Conservation (phyloP, 2,888 invertebrate genomes). For the Diarsia brunnea region DNA sequence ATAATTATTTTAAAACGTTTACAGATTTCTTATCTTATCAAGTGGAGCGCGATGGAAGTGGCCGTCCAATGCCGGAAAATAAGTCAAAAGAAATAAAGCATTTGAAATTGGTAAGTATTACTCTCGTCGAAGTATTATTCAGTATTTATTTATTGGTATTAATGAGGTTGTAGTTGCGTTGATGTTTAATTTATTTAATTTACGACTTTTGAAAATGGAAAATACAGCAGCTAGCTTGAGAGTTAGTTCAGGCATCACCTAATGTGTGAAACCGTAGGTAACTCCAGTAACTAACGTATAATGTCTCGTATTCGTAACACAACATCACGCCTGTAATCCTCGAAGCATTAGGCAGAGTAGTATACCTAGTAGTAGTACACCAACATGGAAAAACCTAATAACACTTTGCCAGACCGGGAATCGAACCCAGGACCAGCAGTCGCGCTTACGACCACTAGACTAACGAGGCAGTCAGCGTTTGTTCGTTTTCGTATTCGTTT, state of each 20-base stretch:
- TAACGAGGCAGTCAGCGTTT: too few relatives aligned
- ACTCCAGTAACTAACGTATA: not conserved
- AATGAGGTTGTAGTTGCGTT: not conserved
- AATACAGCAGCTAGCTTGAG: not conserved
- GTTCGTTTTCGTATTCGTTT: not conserved
- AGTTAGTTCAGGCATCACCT: not conserved
- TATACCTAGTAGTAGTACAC: too few relatives aligned
- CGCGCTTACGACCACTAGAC: too few relatives aligned
- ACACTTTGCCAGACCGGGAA: too few relatives aligned
- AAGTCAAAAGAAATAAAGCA: conserved; percentile 72
- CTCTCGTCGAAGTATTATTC: not conserved
- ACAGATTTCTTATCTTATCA: conserved; percentile 79
- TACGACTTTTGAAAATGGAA: not conserved
- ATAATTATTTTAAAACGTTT: conserved; percentile 6
- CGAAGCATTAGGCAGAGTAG: too few relatives aligned
- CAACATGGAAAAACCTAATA: too few relatives aligned
- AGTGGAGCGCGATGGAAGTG: conserved; percentile 76
- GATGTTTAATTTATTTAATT: not conserved
- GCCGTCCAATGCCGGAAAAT: conserved; percentile 59
- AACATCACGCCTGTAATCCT: too few relatives aligned
- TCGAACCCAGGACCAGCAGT: too few relatives aligned
- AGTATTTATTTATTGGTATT: not conserved
- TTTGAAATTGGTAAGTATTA: conserved; percentile 75
- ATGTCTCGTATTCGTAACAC: not conserved
- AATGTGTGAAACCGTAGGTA: not conserved